Base-by-base conservation (phyloP, 2,888 invertebrate species). In the Junonia oenone region DNA sequence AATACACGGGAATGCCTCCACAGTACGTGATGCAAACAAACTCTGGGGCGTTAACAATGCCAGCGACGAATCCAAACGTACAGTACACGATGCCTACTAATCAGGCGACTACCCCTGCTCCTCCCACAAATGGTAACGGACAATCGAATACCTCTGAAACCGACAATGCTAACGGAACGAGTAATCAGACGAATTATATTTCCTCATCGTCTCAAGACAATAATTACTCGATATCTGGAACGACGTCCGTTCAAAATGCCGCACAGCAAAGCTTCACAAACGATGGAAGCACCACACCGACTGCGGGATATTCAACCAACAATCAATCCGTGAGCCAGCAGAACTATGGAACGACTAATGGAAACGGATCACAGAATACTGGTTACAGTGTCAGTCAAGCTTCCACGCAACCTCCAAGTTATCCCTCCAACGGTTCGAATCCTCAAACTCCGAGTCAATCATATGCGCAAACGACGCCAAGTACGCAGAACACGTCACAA, bases 1-100 rank as follows among this genome's bases (percentile, higher is more conserved):
- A 89, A 55, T 88, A 84, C 57, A 72, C 77, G 0, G 69, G 71
- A 0, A 72, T 88, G 72, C 84, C 78, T 0, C 82, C 79, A 8
- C 88, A 89, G 52, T 89, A 88, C 55, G 78, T 89, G 76, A 81
- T 90, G 78, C 88, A 84, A 57, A 63, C 74, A 0, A 85, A 76
- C 57, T 73, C 80, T 0, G 78, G 75, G 0, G 63, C 79, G 0
- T 68, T 88, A 6, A 75, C 76, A 0, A 74, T 86, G 14, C 82
- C 82, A 0, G 57, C 74, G 0, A 76, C 72, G 43, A 85, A 81
- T 56, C 76, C 73, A 0, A 81, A 68, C 37, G 77, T 88, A 11
- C 89, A 89, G 60, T 89, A 88, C 61, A 75, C 72, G 1, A 66
- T 88, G 22, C 73, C 84, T 0, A 66, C 72, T 11, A 78, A 72